These are phyloP conservation scores for Elachura formosa DNA, from an alignment of 2,113 vertebrate genomes.

Conservation along the genomic window DNA sequence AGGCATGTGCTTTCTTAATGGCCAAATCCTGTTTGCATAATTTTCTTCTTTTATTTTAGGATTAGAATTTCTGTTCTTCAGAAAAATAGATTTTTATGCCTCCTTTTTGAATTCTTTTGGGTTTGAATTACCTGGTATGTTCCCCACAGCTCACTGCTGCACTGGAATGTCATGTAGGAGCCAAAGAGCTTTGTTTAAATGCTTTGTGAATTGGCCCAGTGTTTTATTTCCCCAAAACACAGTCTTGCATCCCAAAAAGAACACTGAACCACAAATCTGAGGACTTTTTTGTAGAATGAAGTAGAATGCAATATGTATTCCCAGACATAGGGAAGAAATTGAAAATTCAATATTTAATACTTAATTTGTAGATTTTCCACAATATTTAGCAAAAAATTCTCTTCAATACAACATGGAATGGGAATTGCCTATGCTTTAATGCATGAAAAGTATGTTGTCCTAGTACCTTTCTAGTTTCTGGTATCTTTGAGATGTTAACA, in stretches of 20 bases:
- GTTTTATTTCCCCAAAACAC: neutral
- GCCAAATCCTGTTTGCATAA: conserved; percentile 29
- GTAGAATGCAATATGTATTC: accelerated
- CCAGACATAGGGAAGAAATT: neutral
- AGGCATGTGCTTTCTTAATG: neutral
- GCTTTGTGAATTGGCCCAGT: neutral
- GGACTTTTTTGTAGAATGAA: neutral
- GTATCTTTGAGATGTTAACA: neutral
- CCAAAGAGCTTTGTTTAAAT: neutral
- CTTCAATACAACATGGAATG: neutral
- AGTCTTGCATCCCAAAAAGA: neutral
- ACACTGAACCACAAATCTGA: neutral
- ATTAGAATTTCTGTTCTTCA: conserved; percentile 1
- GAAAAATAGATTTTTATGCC: neutral
- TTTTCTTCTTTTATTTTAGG: conserved; percentile 27
- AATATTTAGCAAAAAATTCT: neutral
- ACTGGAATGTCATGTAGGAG: neutral
- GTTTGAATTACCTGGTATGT: neutral
- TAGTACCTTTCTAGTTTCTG: neutral
- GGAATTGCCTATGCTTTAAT: neutral
- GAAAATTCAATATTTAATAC: neutral
- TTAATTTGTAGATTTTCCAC: neutral
- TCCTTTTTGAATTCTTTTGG: neutral
- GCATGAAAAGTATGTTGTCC: neutral
- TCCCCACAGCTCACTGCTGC: neutral